Evolutionary conservation across 2,888 invertebrate species (phyloP), one percentile per base, ranked within the genome.

Genomic region (Cartodere bifasciata): DNA sequence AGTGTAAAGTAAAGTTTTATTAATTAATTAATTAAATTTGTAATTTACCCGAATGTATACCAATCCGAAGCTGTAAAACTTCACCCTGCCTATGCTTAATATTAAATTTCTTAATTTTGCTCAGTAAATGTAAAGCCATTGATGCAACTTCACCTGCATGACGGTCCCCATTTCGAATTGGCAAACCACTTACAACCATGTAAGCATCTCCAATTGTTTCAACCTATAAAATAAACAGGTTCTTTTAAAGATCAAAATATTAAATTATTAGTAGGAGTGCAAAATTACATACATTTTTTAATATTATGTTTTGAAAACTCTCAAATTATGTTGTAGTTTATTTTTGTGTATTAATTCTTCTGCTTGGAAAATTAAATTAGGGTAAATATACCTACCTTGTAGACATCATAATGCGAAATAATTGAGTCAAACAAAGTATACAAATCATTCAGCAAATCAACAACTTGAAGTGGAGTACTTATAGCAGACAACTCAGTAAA

Each of bases 391-490:
- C n/a, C 50, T 52, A 75, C 78, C 68, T 91, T 91, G 56, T 85
- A 85, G 4, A 84, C 84, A 49, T 86, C 84, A 56, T 84, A 88
- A 55, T 77, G 75, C 1, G 83, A 83, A 48, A 90, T 85, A 36
- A 88, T 84, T 1, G 82, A 78, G 52, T 90, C 90, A 50, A 86
- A 88, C 45, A 80, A 75, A 0, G 88, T 87, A 59, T 90, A 90
- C 28, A 90, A 62, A 50, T 87, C 86, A 53, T 90, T 90, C 24
- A 90, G 63, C 43, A 90, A 71, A 52, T 84, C 81, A 24, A 90
- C 85, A 2, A 90, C 81, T 78, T 80, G 75, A 55, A 85, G 67
- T 0, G 86, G 85, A 0, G 83, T 82, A 48, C 81, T 79, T 14
- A 70, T 70, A 0, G 84, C 83, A 3, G 83, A 84, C 13, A 86